Evolutionary conservation across 2,888 invertebrate species (phyloP).

Genomic region (Himalopsyche anomala): DNA sequence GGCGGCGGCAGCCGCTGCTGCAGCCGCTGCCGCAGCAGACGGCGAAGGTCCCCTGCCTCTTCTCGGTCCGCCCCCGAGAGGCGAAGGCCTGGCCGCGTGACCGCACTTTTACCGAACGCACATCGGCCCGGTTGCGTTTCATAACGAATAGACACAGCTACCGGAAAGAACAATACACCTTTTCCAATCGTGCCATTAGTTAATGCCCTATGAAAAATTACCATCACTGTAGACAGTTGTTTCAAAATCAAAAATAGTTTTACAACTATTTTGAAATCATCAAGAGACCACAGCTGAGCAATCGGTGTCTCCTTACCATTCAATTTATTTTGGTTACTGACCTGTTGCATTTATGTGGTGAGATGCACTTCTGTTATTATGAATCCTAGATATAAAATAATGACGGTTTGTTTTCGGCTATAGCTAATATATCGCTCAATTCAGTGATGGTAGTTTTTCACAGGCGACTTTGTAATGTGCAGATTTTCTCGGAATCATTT

Average conservation of each 20-base stretch:
- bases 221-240: not conserved
- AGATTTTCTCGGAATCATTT: not conserved
- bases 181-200: constrained; percentile 15
- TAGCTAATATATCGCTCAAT: too few species aligned
- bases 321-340: too few species aligned
- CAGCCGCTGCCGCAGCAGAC: constrained; percentile 68
- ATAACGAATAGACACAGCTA: constrained; percentile 31
- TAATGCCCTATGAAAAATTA: not conserved
- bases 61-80: constrained; percentile 80
- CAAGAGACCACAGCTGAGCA: too few species aligned
- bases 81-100: constrained; percentile 86
- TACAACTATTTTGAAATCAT: too few species aligned
- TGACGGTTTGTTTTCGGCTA: too few species aligned
- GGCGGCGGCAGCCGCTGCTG: constrained; percentile 71
- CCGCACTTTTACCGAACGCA: constrained; percentile 70
- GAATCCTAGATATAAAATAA: too few species aligned
- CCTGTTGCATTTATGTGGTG: too few species aligned
- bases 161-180: constrained; percentile 42
- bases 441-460: constrained; percentile 7
- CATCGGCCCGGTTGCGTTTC: constrained; percentile 43
- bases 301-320: too few species aligned
- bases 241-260: too few species aligned
- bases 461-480: not conserved
- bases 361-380: too few species aligned
- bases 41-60: constrained; percentile 77